These are phyloP conservation scores for Burhinus bistriatus DNA, from an alignment of 2,113 vertebrate genomes.

Conservation along the genomic window DNA sequence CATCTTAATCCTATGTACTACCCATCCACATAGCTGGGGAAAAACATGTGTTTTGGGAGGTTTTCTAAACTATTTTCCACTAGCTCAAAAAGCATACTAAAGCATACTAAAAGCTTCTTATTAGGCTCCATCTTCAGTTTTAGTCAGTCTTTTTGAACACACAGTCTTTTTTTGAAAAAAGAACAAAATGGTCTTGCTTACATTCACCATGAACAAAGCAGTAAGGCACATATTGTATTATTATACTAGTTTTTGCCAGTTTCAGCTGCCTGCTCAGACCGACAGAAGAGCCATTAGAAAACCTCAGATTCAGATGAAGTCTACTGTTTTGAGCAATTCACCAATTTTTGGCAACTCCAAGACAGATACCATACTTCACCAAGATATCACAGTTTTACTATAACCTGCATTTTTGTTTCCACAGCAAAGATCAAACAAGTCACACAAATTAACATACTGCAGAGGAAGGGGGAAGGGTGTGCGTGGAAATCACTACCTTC, in stretches of 20 bases:
- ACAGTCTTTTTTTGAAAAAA: not conserved
- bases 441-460: not conserved
- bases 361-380: not conserved
- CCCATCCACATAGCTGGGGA: not conserved
- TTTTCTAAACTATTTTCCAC: not conserved
- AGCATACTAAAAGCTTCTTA: not conserved
- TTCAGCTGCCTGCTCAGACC: not conserved
- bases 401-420: not conserved
- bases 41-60: not conserved
- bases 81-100: not conserved
- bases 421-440: not conserved
- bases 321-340: not conserved
- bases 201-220: not conserved
- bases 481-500: not conserved
- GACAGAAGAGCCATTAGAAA: not conserved
- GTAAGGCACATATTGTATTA: not conserved
- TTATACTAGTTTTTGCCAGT: not conserved
- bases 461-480: not conserved
- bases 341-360: not conserved
- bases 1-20: not conserved
- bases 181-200: not conserved
- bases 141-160: not conserved
- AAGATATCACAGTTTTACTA: not conserved
- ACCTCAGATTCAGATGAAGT: not conserved
- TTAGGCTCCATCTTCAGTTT: not conserved